Conservation (phyloP, 2,888 invertebrate genomes). For the Athrips mouffetella region DNA sequence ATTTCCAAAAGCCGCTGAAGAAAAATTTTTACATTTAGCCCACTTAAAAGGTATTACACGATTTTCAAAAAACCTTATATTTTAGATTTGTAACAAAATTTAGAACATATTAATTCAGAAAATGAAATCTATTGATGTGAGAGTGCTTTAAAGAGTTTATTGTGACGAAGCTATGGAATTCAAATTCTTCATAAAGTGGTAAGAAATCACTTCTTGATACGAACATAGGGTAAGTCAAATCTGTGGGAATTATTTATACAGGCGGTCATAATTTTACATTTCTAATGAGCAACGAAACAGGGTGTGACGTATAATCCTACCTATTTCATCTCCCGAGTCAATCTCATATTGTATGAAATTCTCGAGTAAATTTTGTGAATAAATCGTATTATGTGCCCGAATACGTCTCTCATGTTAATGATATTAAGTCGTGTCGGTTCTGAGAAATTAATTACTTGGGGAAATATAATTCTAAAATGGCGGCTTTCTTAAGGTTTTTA, state of each 20-base stretch:
- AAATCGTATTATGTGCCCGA: not conserved
- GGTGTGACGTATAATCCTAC: slow-evolving; percentile 5
- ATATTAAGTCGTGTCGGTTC: not conserved
- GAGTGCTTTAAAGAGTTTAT: too few relatives aligned
- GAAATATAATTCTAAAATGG: not conserved
- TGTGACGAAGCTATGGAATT: too few relatives aligned
- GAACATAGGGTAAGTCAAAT: slow-evolving; percentile 16
- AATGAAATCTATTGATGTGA: too few relatives aligned
- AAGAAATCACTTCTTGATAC: too few relatives aligned
- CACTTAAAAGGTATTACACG: too few relatives aligned
- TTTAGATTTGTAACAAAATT: too few relatives aligned
- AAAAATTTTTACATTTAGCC: too few relatives aligned
- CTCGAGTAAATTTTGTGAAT: not conserved
- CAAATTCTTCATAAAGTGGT: too few relatives aligned
- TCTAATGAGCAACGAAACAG: slow-evolving; percentile 11
- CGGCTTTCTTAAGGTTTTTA: not conserved
- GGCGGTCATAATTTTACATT: slow-evolving; percentile 18
- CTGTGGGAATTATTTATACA: slow-evolving; percentile 17
- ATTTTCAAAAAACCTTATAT: too few relatives aligned
- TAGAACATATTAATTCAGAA: too few relatives aligned
- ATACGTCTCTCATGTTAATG: slow-evolving; percentile 1
- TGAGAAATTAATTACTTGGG: not conserved
- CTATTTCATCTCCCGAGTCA: slow-evolving; percentile 2
- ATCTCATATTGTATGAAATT: not conserved
- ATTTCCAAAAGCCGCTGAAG: too few relatives aligned